Evolutionary conservation across 2,888 invertebrate genomes (phyloP).

Genomic region (Thalpophila matura): DNA sequence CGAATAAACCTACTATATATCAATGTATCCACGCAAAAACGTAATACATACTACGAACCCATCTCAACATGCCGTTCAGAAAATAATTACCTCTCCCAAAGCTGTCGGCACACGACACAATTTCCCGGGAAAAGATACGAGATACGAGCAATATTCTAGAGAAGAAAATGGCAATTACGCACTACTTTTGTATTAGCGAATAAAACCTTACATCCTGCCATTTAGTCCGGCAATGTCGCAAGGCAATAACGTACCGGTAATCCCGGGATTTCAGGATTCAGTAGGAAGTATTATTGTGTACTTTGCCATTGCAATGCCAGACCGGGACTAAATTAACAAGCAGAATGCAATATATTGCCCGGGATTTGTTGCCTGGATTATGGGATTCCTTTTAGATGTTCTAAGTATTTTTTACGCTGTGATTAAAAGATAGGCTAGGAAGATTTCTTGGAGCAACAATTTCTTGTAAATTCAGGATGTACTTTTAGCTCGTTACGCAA

Average conservation of each 20-base stretch:
- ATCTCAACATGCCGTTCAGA: constrained; percentile 38
- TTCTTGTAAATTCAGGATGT: too few relatives aligned
- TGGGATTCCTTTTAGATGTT: constrained; percentile 43
- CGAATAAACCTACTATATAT: constrained; percentile 17
- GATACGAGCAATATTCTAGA: constrained; percentile 48
- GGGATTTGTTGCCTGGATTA: constrained; percentile 73
- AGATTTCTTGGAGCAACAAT: neutral
- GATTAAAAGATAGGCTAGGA: constrained; percentile 4
- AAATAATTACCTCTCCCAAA: constrained; percentile 48
- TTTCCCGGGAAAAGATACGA: constrained; percentile 37
- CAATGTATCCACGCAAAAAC: constrained; percentile 24
- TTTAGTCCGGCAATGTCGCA: constrained; percentile 66
- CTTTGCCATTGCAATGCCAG: constrained; percentile 71
- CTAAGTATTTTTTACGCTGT: constrained; percentile 15
- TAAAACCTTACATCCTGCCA: constrained; percentile 72
- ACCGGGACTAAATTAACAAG: constrained; percentile 77
- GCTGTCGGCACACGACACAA: constrained; percentile 35
- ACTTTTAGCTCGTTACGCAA: too few relatives aligned
- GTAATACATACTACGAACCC: constrained; percentile 17
- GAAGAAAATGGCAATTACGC: constrained; percentile 71
- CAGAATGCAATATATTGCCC: constrained; percentile 79
- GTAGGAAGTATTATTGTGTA: constrained; percentile 75
- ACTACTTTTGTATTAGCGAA: constrained; percentile 77
- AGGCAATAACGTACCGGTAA: constrained; percentile 82
- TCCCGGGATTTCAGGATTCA: constrained; percentile 75